These are phyloP conservation scores for Erpornis zantholeuca DNA, from an alignment of 2,113 vertebrate genomes.

Conservation along the genomic window DNA sequence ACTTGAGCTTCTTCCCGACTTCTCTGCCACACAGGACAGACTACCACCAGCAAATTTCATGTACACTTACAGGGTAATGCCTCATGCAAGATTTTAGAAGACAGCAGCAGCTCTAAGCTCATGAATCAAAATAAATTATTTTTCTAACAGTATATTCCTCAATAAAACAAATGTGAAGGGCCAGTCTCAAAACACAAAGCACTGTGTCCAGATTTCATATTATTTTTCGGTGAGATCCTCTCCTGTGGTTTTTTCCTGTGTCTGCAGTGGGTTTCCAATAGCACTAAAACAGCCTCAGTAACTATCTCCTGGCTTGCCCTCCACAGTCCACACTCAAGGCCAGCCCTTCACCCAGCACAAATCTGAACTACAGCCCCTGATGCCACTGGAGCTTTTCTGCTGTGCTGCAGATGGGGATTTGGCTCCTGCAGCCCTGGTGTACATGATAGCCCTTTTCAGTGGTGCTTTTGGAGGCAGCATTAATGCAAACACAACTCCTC, in stretches of 20 bases:
- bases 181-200: background rate
- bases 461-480: background rate
- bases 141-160: background rate
- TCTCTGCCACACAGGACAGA: background rate
- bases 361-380: background rate
- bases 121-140: background rate
- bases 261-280: background rate
- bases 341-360: background rate
- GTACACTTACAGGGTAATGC: background rate
- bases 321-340: background rate
- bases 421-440: background rate
- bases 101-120: background rate
- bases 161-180: background rate
- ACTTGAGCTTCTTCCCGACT: background rate
- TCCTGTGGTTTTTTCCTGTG: rapidly evolving
- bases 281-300: background rate
- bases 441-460: rapidly evolving
- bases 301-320: background rate
- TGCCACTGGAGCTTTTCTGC: background rate
- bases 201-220: background rate
- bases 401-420: background rate
- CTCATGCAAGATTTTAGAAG: background rate
- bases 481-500: background rate
- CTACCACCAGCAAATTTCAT: background rate
- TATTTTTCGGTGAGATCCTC: background rate